Percentiles rank a stretch among this genome's conserved stretches.
Evolutionary conservation across 2,797 vertebrate species (phyloP).

Genomic region (Aldrovandia affinis): DNA sequence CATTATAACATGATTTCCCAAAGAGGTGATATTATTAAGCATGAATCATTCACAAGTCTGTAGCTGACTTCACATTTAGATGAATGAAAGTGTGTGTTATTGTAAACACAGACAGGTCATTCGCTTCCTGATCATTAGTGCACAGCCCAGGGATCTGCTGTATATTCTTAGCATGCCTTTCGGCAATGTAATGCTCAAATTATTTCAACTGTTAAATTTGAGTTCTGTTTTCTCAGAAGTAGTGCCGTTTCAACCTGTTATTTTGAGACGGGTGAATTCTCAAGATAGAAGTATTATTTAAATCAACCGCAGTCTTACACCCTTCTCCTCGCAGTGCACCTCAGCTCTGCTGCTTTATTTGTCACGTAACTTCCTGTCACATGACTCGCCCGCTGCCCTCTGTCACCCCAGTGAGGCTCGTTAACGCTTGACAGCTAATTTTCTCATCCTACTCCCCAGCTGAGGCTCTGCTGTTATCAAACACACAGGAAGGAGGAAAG

Average conservation of each 20-base stretch:
- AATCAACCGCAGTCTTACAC: not conserved
- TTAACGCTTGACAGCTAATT: constrained; percentile 12
- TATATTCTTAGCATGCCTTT: not conserved
- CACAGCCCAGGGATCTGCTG: not conserved
- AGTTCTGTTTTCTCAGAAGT: too few relatives aligned
- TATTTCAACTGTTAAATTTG: not conserved
- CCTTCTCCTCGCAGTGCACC: not conserved
- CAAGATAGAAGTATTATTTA: too few relatives aligned
- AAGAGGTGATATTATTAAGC: too few relatives aligned
- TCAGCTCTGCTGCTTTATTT: not conserved
- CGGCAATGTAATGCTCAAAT: not conserved
- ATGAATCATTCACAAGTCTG: not conserved
- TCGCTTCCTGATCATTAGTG: not conserved
- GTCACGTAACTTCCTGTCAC: not conserved
- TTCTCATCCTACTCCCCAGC: not conserved
- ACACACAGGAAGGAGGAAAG: not conserved
- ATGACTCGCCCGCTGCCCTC: not conserved
- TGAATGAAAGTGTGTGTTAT: not conserved
- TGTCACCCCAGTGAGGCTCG: not conserved
- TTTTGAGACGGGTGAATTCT: not conserved
- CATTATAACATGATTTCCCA: not conserved
- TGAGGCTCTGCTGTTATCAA: not conserved
- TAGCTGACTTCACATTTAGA: not conserved
- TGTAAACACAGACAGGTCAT: not conserved
- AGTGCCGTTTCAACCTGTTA: too few relatives aligned